Base-by-base conservation (phyloP, 2,113 vertebrate genomes). In the Grus americana region DNA sequence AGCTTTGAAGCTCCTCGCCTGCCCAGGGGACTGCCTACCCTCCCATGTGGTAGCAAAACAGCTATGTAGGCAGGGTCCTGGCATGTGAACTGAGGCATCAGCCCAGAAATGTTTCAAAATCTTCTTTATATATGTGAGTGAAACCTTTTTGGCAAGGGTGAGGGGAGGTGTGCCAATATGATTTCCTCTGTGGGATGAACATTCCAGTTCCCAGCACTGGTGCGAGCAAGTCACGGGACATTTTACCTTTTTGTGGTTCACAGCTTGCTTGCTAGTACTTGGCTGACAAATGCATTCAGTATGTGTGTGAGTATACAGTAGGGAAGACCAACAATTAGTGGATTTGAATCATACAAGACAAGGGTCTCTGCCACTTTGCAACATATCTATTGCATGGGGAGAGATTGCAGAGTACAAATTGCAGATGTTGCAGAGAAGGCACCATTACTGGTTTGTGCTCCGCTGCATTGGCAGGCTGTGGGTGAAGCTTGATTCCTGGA, bases 161-260 rank as follows among this genome's bases (percentile, higher is more conserved):
- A 59, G 29, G n/a, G 63, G 40, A 66, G 58, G 13, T n/a, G 49
- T 79, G 92, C 79, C 88, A 95, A 46, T 34, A 20, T 22, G 17
- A 82, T 95, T 96, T 95, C 86, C 93, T 95, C 70, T 91, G 76
- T 73, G 71, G 75, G 50, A 65, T 76, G 86, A 87, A 55, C 62
- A 73, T 95, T 87, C 50, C 89, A 63, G 58, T 62, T 93, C 46
- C 58, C 18, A 61, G 46, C 24, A 62, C 10, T 75, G 75, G 44
- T 72, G 29, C 76, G 61, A 83, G 34, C 65, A 49, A 84, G 85
- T 95, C 93, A 93, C 1, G 7, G 63, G 86, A 50, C 62, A 26
- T 79, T 93, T 83, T 92, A 46, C 72, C 79, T 94, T 90, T 85
- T 90, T 96, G 95, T 2, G 94, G 95, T 95, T 95, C 24, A 14